phyloP scores from a whole-genome alignment of 2,888 invertebrate genomes.

The Microctonus brassicae region DNA sequence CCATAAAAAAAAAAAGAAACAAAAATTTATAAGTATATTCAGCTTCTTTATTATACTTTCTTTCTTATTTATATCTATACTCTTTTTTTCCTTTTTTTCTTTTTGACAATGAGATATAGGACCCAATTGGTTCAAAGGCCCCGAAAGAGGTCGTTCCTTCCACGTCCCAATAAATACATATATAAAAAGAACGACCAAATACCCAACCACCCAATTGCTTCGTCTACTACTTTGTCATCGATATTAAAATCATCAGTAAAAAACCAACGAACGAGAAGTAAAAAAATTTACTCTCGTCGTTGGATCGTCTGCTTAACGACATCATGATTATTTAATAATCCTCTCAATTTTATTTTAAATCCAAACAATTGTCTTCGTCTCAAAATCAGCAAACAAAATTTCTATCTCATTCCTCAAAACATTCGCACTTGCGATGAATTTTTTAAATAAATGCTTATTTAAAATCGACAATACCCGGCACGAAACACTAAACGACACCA shows the following conservation, averaged over 20 bases:
- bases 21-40: too few species aligned
- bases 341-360: too few species aligned
- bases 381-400: too few species aligned
- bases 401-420: too few species aligned
- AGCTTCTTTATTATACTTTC: too few species aligned
- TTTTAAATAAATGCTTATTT: not conserved
- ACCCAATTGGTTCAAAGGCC: constrained; percentile 6
- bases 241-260: not conserved
- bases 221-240: not conserved
- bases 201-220: not conserved
- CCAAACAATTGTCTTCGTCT: not conserved
- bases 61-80: too few species aligned
- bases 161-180: not conserved
- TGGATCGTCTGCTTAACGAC: not conserved
- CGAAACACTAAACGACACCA: constrained; percentile 35
- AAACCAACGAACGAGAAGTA: constrained; percentile 3
- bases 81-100: not conserved
- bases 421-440: too few species aligned
- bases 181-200: not conserved
- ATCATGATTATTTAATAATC: too few species aligned
- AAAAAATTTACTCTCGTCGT: not conserved
- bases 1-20: too few species aligned
- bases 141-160: constrained; percentile 7
- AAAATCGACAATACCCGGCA: constrained; percentile 14
- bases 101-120: not conserved